These are phyloP conservation scores for Megathymus violae DNA, from an alignment of 1,140 invertebrate genomes.

Conservation along the genomic window DNA sequence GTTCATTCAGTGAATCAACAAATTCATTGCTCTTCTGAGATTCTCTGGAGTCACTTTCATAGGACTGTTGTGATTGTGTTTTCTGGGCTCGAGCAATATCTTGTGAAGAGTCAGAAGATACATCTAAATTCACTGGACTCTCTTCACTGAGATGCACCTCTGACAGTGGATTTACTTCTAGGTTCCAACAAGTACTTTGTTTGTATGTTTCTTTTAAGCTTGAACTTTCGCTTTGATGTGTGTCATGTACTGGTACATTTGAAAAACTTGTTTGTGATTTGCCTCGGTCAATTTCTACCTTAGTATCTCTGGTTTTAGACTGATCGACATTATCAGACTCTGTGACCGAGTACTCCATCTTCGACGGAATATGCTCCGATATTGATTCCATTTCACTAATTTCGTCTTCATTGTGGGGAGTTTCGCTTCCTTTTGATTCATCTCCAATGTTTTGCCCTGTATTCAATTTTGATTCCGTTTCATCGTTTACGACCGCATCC, in stretches of 20 bases:
- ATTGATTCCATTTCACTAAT: conserved; percentile 66
- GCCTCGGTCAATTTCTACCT: conserved; percentile 45
- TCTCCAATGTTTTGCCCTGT: conserved; percentile 38
- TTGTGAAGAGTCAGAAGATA: conserved; percentile 67
- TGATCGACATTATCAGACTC: conserved; percentile 52
- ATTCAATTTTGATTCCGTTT: conserved; percentile 49
- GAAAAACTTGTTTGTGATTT: conserved; percentile 48
- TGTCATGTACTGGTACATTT: conserved; percentile 47
- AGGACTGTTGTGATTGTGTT: conserved; percentile 36
- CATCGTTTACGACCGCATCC: conserved; percentile 47
- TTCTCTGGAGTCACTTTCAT: conserved; percentile 42
- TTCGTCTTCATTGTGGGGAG: conserved; percentile 52
- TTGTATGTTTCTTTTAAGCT: conserved; percentile 52
- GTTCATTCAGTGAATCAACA: conserved; percentile 70
- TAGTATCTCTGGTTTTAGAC: conserved; percentile 34
- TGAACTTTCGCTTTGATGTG: conserved; percentile 51
- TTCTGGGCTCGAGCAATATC: conserved; percentile 47
- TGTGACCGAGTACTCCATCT: conserved; percentile 61
- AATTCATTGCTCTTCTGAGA: conserved; percentile 66
- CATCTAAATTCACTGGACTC: conserved; percentile 66
- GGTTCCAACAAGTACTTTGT: conserved; percentile 62
- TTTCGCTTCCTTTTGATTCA: conserved; percentile 29
- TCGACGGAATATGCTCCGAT: conserved; percentile 72
- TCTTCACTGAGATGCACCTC: conserved; percentile 70
- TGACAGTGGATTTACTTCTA: conserved; percentile 51